These are phyloP conservation scores for Brachionus angularis DNA, from an alignment of 1,140 invertebrate genomes.

Conservation along the genomic window DNA sequence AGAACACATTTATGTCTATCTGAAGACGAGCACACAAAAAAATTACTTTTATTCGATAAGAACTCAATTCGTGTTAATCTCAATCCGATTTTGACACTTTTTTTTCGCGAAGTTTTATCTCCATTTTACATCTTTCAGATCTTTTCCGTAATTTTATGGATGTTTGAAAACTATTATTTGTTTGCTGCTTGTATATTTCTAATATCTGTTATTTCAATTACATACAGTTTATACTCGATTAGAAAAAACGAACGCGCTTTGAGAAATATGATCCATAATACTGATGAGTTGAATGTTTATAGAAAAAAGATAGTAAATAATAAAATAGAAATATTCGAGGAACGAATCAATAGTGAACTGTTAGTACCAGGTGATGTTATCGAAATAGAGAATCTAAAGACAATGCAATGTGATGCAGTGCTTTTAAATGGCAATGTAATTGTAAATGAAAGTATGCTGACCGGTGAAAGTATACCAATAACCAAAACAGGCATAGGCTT, in stretches of 20 bases:
- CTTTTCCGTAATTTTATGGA: conserved; percentile 56
- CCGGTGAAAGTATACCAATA: conserved; percentile 52
- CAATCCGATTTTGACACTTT: background rate
- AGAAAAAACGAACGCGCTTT: background rate
- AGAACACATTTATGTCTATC: background rate
- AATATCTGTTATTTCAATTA: conserved; percentile 68
- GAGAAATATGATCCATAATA: background rate
- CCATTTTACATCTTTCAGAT: conserved; percentile 58
- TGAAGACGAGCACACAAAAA: background rate
- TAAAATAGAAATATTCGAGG: background rate
- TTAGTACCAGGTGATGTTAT: conserved; percentile 53
- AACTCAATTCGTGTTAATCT: background rate
- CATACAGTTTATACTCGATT: background rate
- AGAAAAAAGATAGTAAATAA: background rate
- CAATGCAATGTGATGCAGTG: conserved; percentile 51
- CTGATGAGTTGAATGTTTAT: background rate
- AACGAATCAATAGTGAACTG: conserved; percentile 28
- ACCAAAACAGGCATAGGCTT: conserved; percentile 46
- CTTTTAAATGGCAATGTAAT: conserved; percentile 50
- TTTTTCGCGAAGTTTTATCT: background rate
- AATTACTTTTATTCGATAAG: background rate
- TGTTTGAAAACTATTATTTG: conserved; percentile 46
- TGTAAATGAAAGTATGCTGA: conserved; percentile 53
- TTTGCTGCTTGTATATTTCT: conserved; percentile 65
- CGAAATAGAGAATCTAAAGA: conserved; percentile 43